phyloP scores from a whole-genome alignment of 1,140 invertebrate genomes.

The Eulimnadia texana region DNA sequence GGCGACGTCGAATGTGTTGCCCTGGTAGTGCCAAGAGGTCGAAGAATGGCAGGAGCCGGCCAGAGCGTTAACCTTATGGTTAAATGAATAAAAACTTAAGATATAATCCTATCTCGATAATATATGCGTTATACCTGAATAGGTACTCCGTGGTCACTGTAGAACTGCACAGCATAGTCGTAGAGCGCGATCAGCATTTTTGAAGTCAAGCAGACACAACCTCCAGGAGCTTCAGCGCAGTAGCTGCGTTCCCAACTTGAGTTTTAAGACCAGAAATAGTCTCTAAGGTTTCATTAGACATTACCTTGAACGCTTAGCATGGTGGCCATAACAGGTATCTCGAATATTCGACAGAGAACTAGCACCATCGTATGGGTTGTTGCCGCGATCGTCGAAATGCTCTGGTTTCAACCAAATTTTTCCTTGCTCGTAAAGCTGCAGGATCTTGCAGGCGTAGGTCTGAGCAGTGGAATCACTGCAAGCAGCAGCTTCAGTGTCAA shows the following conservation, averaged over 20 bases:
- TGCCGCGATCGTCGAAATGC: slow-evolving; percentile 12
- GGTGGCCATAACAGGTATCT: slow-evolving; percentile 16
- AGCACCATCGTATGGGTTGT: slow-evolving; percentile 18
- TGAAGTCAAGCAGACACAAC: slow-evolving; percentile 9
- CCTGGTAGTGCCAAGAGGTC: slow-evolving; percentile 15
- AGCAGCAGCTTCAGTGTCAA: neutral
- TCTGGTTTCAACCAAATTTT: slow-evolving; percentile 11
- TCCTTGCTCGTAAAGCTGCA: slow-evolving; percentile 13
- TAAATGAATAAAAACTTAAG: neutral
- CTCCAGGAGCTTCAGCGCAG: slow-evolving; percentile 14
- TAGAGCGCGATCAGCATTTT: slow-evolving; percentile 13
- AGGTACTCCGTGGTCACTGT: slow-evolving; percentile 11
- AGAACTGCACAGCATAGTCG: slow-evolving; percentile 16
- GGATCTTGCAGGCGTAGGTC: slow-evolving; percentile 11
- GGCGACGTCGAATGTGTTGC: slow-evolving; percentile 17
- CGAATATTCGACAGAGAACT: slow-evolving; percentile 16
- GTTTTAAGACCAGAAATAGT: neutral
- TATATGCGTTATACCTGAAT: neutral
- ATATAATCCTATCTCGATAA: neutral
- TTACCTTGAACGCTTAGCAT: slow-evolving; percentile 15
- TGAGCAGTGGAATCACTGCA: slow-evolving; percentile 14
- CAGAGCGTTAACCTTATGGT: slow-evolving; percentile 9
- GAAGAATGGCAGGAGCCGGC: slow-evolving; percentile 15
- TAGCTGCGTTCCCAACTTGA: neutral
- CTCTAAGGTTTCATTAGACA: neutral